Conservation (phyloP, 2,797 vertebrate genomes). For the Crenuchus spilurus region DNA sequence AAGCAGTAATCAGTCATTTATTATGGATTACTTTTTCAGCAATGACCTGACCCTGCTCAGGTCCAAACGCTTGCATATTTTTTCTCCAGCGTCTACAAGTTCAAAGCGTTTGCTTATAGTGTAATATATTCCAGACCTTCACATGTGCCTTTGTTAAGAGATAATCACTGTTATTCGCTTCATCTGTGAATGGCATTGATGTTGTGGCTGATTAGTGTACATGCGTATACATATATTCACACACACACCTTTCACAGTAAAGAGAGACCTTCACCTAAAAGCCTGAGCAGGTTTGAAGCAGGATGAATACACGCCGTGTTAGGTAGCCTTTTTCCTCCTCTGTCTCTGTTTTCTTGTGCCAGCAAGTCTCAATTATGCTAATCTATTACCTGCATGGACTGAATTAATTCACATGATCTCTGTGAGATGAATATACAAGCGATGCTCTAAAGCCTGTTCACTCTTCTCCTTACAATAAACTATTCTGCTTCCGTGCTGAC, state of each 20-base stretch:
- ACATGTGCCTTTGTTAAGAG: too few species aligned
- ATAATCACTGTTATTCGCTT: too few species aligned
- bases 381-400: conserved; percentile 45
- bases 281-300: not conserved
- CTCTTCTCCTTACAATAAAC: conserved; percentile 21
- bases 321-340: conserved; percentile 3
- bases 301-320: conserved; percentile 28
- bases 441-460: conserved; percentile 47
- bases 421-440: conserved; percentile 46
- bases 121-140: too few species aligned
- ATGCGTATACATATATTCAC: not conserved
- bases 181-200: too few species aligned
- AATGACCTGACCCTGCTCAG: too few species aligned
- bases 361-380: conserved; percentile 53
- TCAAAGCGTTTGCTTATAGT: too few species aligned
- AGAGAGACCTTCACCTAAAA: not conserved
- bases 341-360: conserved; percentile 45
- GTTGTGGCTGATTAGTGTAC: too few species aligned
- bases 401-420: conserved; percentile 44
- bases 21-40: too few species aligned
- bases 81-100: too few species aligned
- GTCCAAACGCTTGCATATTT: too few species aligned
- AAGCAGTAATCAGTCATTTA: too few species aligned
- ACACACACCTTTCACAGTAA: not conserved
- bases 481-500: conserved; percentile 27